Evolutionary conservation across 2,113 vertebrate species (phyloP).

Genomic region (Rhineura floridana): DNA sequence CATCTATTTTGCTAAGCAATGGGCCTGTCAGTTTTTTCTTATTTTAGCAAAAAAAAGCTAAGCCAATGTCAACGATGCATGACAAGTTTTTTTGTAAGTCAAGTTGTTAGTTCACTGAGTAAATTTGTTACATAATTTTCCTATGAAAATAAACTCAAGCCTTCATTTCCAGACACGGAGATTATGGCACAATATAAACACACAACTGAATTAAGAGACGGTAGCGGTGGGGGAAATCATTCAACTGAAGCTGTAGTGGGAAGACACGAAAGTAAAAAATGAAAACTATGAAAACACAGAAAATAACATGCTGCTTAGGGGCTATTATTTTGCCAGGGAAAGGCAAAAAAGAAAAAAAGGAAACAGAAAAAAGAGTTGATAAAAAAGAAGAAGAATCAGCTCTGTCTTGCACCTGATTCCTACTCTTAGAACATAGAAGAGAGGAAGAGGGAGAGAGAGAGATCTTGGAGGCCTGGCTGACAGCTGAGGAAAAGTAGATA

Average conservation of each 20-base stretch:
- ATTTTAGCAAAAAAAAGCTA: conserved; percentile 48
- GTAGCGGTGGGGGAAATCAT: accelerated
- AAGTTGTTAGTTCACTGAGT: conserved; percentile 47
- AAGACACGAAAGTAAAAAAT: neutral
- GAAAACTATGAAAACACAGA: neutral
- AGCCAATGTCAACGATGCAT: conserved; percentile 35
- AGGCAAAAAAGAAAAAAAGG: conserved; percentile 36
- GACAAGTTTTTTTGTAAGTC: conserved; percentile 45
- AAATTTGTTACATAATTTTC: conserved; percentile 47
- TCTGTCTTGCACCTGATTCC: conserved; percentile 33
- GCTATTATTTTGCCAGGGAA: conserved; percentile 20
- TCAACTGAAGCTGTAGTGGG: neutral
- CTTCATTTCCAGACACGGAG: conserved; percentile 32
- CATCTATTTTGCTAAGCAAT: conserved; percentile 37
- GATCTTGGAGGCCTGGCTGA: neutral
- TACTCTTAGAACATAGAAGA: neutral
- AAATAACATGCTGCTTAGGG: neutral
- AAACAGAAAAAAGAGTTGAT: neutral
- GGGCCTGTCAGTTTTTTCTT: neutral
- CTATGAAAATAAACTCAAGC: conserved; percentile 35
- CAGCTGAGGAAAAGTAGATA: conserved; percentile 27
- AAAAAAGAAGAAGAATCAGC: conserved; percentile 15
- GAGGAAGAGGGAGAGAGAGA: conserved; percentile 34
- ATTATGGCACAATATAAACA: conserved; percentile 49
- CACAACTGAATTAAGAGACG: conserved; percentile 27